Conservation (phyloP, 2,888 invertebrate species). For the Enchytraeus crypticus region DNA sequence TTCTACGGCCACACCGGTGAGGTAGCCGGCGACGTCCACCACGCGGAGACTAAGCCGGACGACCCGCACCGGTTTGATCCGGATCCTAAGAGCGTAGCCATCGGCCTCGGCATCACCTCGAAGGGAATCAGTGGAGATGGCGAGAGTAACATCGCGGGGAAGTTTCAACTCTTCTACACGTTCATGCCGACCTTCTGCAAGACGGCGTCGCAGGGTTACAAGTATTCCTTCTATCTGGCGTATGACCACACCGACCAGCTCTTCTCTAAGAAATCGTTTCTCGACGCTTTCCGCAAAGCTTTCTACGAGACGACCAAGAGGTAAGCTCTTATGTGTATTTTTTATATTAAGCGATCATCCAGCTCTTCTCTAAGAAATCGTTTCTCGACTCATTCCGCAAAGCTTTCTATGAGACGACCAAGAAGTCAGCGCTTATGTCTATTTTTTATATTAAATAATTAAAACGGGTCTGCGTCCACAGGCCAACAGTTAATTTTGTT, state of each 20-base stretch:
- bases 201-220: slow-evolving; percentile 14
- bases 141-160: slow-evolving; percentile 2
- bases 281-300: background rate
- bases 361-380: slow-evolving; percentile 6
- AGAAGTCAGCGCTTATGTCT: slow-evolving; percentile 3
- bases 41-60: background rate
- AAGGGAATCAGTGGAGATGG: background rate
- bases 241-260: slow-evolving; percentile 19
- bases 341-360: too few relatives aligned
- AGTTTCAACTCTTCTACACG: slow-evolving; percentile 10
- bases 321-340: slow-evolving; percentile 6
- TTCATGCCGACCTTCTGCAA: slow-evolving; percentile 21
- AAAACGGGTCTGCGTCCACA: too few relatives aligned
- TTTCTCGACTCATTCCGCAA: slow-evolving; percentile 2
- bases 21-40: background rate
- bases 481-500: too few relatives aligned
- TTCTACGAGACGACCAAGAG: slow-evolving; percentile 2
- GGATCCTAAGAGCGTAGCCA: background rate
- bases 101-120: background rate
- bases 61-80: background rate
- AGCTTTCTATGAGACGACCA: slow-evolving; percentile 1
- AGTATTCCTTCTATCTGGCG: slow-evolving; percentile 25
- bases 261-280: slow-evolving; percentile 5
- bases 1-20: slow-evolving; percentile 10
- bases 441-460: too few relatives aligned